Conservation (phyloP, 2,888 invertebrate species). For the Oscheius onirici region DNA sequence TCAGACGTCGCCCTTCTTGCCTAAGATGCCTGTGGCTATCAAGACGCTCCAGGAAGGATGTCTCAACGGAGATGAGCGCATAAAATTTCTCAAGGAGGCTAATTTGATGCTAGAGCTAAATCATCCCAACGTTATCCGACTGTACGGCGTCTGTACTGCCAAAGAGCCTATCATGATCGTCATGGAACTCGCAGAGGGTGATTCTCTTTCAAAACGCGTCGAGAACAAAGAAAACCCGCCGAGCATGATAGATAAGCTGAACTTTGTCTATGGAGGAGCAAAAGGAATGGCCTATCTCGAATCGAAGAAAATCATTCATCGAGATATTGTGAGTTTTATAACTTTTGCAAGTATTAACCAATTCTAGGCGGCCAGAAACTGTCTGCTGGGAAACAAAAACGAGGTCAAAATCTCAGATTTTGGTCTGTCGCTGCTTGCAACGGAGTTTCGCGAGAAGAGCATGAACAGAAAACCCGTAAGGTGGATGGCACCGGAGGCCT, state of each 20-base stretch:
- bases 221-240: conserved; percentile 19
- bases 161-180: conserved; percentile 55
- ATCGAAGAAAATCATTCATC: conserved; percentile 42
- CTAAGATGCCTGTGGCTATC: conserved; percentile 44
- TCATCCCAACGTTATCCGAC: conserved; percentile 90
- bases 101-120: conserved; percentile 96
- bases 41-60: conserved; percentile 80
- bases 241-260: conserved; percentile 35
- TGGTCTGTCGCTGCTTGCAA: conserved; percentile 48
- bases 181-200: conserved; percentile 46
- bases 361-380: conserved; percentile 33
- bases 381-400: conserved; percentile 25
- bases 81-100: conserved; percentile 95
- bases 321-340: conserved; percentile 9
- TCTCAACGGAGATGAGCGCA: conserved; percentile 91
- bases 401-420: conserved; percentile 51
- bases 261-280: conserved; percentile 44
- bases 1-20: conserved; percentile 42
- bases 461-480: conserved; percentile 25
- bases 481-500: conserved; percentile 8
- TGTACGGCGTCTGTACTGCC: conserved; percentile 82
- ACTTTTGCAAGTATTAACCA: background rate
- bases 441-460: conserved; percentile 25
- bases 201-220: conserved; percentile 21
- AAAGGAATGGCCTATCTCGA: conserved; percentile 51